Conservation (phyloP, 2,888 invertebrate genomes). For the Rhimphoctona megacephalus region DNA sequence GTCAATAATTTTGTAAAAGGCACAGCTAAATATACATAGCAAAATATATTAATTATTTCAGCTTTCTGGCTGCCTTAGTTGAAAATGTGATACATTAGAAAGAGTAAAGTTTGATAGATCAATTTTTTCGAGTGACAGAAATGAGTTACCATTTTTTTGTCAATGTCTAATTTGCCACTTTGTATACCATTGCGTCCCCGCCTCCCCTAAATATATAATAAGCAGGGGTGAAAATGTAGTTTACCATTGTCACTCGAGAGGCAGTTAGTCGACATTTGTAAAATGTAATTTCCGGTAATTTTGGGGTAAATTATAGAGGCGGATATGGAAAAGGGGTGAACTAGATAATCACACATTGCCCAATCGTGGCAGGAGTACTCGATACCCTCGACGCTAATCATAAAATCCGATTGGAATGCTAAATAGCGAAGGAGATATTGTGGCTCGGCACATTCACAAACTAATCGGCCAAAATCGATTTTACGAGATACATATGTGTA, state of each 20-base stretch:
- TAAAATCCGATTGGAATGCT: conserved; percentile 62
- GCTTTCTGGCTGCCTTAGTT: no score
- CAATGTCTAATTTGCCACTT: neutral
- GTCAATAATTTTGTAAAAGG: no score
- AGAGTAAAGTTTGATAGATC: no score
- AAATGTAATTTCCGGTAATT: conserved; percentile 56
- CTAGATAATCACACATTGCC: conserved; percentile 1
- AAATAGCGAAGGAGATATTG: conserved; percentile 46
- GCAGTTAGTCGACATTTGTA: conserved; percentile 16
- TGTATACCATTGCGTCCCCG: neutral
- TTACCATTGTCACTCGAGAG: neutral
- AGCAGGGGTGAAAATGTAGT: neutral
- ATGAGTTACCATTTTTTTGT: neutral
- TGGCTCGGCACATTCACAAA: conserved; percentile 43
- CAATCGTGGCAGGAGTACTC: neutral
- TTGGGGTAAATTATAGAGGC: conserved; percentile 35
- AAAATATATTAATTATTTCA: no score
- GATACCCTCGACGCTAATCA: conserved; percentile 49
- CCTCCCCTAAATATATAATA: neutral
- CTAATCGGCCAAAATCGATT: conserved; percentile 60
- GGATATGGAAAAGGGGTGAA: neutral
- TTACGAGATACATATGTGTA: conserved; percentile 23
- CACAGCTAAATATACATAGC: no score
- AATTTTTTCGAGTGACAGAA: neutral
- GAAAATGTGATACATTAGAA: no score